phyloP scores from a whole-genome alignment of 2,113 vertebrate species.

The Nothocercus nigrocapillus region DNA sequence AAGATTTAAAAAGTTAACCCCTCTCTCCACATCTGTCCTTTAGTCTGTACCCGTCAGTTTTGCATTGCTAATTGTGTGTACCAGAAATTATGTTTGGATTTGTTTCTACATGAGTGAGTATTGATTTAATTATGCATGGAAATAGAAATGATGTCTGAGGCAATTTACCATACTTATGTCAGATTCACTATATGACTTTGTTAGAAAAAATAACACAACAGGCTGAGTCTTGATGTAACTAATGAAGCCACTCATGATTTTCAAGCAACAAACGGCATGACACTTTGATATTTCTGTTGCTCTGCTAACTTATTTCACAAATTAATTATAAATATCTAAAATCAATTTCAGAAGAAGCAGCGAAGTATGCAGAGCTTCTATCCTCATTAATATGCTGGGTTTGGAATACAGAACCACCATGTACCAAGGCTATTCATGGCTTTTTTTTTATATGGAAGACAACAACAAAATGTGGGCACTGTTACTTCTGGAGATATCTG shows the following conservation, averaged over 20 bases:
- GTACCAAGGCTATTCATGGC: background rate
- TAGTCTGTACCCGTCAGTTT: background rate
- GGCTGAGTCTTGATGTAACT: background rate
- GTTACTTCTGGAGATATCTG: background rate
- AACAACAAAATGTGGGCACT: background rate
- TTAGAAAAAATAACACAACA: background rate
- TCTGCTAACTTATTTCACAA: background rate
- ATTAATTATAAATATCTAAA: constrained; percentile 8
- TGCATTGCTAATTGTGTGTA: background rate
- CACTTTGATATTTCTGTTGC: constrained; percentile 10
- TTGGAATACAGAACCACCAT: background rate
- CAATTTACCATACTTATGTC: background rate
- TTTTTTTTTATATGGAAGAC: background rate
- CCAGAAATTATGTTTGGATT: background rate
- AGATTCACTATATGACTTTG: background rate
- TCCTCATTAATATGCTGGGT: background rate
- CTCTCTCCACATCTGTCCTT: background rate
- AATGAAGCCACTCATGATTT: constrained; percentile 22
- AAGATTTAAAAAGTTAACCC: background rate
- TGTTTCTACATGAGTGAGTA: background rate
- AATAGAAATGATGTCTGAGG: constrained; percentile 3
- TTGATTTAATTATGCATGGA: constrained; percentile 22
- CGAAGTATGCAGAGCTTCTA: background rate
- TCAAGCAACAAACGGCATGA: background rate
- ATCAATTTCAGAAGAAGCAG: constrained; percentile 5